Conservation (phyloP, 2,113 vertebrate species). For the Nymphicus hollandicus region DNA sequence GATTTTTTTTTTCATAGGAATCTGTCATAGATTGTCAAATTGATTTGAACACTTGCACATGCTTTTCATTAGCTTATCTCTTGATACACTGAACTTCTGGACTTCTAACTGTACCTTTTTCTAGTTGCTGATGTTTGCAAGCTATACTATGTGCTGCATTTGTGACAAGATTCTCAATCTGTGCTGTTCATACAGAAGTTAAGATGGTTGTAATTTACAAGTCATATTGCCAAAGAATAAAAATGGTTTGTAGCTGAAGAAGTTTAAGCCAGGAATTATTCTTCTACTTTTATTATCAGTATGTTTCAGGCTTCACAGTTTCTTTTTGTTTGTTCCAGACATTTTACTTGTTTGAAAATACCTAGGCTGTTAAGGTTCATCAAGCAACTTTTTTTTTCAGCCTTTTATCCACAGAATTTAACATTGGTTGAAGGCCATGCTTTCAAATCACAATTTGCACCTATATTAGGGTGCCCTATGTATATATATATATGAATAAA, state of each 20-base stretch:
- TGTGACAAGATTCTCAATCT: not conserved
- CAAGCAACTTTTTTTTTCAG: not conserved
- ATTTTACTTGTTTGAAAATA: not conserved
- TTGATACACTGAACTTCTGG: not conserved
- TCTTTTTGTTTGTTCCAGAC: not conserved
- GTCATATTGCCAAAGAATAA: not conserved
- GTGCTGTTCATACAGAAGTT: not conserved
- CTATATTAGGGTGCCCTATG: not conserved
- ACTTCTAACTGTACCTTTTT: not conserved
- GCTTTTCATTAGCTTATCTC: not conserved
- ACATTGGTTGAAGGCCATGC: not conserved
- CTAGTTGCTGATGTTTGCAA: not conserved
- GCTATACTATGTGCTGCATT: not conserved
- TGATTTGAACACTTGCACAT: not conserved
- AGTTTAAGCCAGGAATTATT: not conserved
- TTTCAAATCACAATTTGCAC: not conserved
- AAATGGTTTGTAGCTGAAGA: not conserved
- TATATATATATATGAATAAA: not conserved
- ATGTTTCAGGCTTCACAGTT: not conserved
- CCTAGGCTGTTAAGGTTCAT: not conserved
- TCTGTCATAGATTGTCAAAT: not conserved
- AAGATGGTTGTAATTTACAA: not conserved
- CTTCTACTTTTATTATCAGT: not conserved
- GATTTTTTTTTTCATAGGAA: not conserved
- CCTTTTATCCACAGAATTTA: not conserved